Base-by-base conservation (phyloP, 1,140 invertebrate genomes). In the Dermatophagoides farinae region DNA sequence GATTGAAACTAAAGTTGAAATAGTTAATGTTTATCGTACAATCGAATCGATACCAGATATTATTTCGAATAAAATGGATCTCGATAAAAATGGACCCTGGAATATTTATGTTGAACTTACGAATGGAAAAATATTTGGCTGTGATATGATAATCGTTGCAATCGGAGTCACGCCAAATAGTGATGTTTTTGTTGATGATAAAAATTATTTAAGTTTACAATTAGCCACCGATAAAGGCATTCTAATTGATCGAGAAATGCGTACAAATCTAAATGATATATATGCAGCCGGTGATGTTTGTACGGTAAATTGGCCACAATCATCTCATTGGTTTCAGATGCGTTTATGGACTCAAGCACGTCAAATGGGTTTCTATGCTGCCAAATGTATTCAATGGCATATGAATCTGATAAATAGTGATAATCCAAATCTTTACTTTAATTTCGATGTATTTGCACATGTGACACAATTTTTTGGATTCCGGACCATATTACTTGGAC, bases 281-380 rank as follows among this genome's bases (percentile, higher is more conserved):
- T 98, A 82, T 78, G 92, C 91, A 18, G 91, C 91, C 54, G 95
- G 95, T 11, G 95, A 98, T 79, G 81, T 88, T 10, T 95, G 89
- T 67, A 78, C 77, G 63, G 81, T 83, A 37, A 70, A 71, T 37
- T 97, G 93, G 92, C 69, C 78, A 6, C 14, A 6, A 14, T n/a
- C 57, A n/a, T 78, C 87, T 0, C 85, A 93, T 69, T 97, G 93
- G 93, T 85, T 93, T 72, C 67, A 96, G 74, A 90, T 97, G 83
- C 77, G 90, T 52, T 71, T 98, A 1, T 99, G 95, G 95, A 90
- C 89, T 6, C 95, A 99, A 75, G 95, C 93, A 0, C 73, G 89
- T 62, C 90, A 96, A 74, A 97, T 97, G 92, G 95, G 92, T 12
- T 76, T 78, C 46, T 95, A 92, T 76, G 88, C 85, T 16, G 91